Percentiles rank a stretch among this genome's conserved stretches.
These are phyloP conservation scores for Ormyrus nitidulus DNA, from an alignment of 2,888 invertebrate species.

Conservation along the genomic window DNA sequence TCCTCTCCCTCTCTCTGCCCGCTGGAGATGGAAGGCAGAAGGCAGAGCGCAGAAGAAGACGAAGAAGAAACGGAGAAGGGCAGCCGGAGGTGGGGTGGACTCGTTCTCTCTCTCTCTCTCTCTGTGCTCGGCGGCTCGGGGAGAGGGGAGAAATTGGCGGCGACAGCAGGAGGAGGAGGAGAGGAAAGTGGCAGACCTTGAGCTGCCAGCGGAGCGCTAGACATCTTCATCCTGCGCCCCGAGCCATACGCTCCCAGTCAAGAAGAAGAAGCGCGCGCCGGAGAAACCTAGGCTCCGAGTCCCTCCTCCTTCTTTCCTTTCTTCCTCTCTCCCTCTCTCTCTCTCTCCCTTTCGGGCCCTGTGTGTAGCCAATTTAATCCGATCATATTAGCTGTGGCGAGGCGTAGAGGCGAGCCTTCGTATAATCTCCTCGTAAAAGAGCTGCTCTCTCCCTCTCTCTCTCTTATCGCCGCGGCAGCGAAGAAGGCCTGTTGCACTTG, in stretches of 20 bases:
- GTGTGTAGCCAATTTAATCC: conserved; percentile 57
- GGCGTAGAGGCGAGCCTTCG: conserved; percentile 41
- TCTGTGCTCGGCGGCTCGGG: neutral
- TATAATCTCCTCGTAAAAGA: conserved; percentile 56
- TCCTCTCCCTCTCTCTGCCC: conserved; percentile 34
- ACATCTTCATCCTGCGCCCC: conserved; percentile 74
- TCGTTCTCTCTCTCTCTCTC: conserved; percentile 23
- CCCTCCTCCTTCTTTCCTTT: neutral
- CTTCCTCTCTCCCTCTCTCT: neutral
- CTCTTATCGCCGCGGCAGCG: conserved; percentile 18
- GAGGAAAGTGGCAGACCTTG: conserved; percentile 74
- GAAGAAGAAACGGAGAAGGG: too few species aligned
- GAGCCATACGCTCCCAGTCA: conserved; percentile 28
- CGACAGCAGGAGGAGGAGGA: conserved; percentile 63
- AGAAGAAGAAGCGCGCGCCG: neutral
- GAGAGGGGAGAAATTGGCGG: conserved; percentile 57
- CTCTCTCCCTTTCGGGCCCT: conserved; percentile 8
- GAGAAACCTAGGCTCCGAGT: conserved; percentile 12
- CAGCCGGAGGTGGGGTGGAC: too few species aligned
- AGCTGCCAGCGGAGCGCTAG: conserved; percentile 74
- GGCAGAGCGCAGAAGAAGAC: too few species aligned
- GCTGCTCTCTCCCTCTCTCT: conserved; percentile 18
- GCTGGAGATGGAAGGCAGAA: too few species aligned
- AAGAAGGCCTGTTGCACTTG: conserved; percentile 33
- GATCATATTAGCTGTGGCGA: conserved; percentile 55